Evolutionary conservation across 1,140 invertebrate genomes (phyloP).

Genomic region (Drosophila equinoxialis): DNA sequence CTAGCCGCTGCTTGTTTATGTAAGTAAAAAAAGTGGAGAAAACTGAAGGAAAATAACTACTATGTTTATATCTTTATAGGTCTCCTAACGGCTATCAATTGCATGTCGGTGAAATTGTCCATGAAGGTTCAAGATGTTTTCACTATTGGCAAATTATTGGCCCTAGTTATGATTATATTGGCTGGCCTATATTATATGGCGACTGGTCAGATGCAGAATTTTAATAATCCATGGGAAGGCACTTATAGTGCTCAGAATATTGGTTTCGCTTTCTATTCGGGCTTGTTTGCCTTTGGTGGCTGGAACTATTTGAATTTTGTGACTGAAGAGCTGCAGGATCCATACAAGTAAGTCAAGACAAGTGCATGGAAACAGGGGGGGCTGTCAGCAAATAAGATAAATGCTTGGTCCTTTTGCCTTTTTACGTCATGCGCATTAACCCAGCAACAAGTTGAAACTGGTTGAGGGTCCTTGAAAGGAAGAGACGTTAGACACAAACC

Average conservation of each 20-base stretch:
- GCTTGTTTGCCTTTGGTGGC: constrained; percentile 98
- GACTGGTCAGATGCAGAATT: constrained; percentile 89
- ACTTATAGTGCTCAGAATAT: constrained; percentile 86
- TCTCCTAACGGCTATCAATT: constrained; percentile 94
- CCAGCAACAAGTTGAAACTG: constrained; percentile 73
- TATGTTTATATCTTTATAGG: constrained; percentile 84
- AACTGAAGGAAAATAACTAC: background rate
- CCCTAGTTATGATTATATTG: constrained; percentile 91
- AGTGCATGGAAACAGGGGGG: background rate
- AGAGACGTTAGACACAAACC: constrained; percentile 8
- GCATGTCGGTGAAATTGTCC: constrained; percentile 93
- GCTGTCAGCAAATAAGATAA: constrained; percentile 47
- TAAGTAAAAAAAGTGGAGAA: constrained; percentile 84
- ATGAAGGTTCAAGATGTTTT: constrained; percentile 96
- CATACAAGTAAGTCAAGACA: constrained; percentile 90
- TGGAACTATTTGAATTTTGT: constrained; percentile 98
- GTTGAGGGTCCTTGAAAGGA: constrained; percentile 63
- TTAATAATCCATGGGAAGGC: constrained; percentile 88
- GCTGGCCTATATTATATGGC: constrained; percentile 90
- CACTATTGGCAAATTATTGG: constrained; percentile 93
- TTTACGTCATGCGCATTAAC: constrained; percentile 64
- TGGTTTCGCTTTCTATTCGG: constrained; percentile 94
- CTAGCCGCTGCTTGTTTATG: constrained; percentile 90
- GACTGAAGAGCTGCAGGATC: constrained; percentile 96
- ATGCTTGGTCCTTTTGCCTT: constrained; percentile 36